A percentile compares a stretch with the other conserved stretches of the same genome.
These are phyloP conservation scores for Hydrocynus forskahlii DNA, from an alignment of 2,797 vertebrate genomes.

Conservation along the genomic window DNA sequence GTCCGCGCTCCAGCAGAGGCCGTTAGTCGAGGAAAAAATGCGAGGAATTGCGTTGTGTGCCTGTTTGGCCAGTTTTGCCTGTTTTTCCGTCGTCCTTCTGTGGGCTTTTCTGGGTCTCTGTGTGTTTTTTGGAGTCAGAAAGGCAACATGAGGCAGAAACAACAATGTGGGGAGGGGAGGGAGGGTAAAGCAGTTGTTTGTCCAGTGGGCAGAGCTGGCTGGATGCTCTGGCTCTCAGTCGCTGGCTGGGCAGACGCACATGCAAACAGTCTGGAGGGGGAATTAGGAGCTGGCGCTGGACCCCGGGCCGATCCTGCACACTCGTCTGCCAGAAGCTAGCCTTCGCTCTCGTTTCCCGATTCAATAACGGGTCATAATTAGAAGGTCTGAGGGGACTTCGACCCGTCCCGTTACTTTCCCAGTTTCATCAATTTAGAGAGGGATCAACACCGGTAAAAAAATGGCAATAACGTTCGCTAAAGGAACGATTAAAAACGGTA, in stretches of 20 bases:
- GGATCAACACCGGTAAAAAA: constrained; percentile 38
- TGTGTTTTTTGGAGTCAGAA: constrained; percentile 38
- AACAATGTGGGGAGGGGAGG: constrained; percentile 21
- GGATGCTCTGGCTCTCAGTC: constrained; percentile 12
- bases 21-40: constrained; percentile 40
- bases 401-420: constrained; percentile 40
- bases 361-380: constrained; percentile 56
- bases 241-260: constrained; percentile 33
- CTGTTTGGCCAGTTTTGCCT: constrained; percentile 41
- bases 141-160: constrained; percentile 47
- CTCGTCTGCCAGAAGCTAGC: constrained; percentile 10
- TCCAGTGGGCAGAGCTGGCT: constrained; percentile 25
- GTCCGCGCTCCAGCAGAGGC: constrained; percentile 8
- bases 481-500: constrained; percentile 55
- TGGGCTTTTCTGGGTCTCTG: constrained; percentile 13
- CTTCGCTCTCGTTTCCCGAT: constrained; percentile 34
- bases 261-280: constrained; percentile 47
- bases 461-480: constrained; percentile 49
- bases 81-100: constrained; percentile 13
- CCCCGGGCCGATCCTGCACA: background rate
- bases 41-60: constrained; percentile 28
- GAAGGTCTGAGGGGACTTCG: constrained; percentile 41
- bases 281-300: constrained; percentile 29
- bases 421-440: constrained; percentile 22
- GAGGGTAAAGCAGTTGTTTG: constrained; percentile 19